Base-by-base conservation (phyloP, 2,888 invertebrate species). In the Unio delphinus region DNA sequence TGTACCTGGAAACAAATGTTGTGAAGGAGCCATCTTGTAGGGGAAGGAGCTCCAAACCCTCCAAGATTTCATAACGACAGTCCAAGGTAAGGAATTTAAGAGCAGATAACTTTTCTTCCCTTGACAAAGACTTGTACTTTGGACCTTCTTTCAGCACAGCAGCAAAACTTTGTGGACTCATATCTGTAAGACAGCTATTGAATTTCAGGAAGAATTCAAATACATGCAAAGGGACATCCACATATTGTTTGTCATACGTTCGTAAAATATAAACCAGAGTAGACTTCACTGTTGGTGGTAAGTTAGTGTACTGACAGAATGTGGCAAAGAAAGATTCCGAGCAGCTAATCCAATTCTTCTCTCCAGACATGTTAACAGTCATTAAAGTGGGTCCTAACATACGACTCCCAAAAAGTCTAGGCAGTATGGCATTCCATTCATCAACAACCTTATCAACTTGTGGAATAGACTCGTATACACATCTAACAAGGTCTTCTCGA, bases 401-500 rank as follows among this genome's bases (percentile, higher is more conserved):
- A 23, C 20, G 55, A 7, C 60, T 28, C 20, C 63, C 30, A 6
- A 73, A 62, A 2, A 70, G 73, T 1, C 64, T 30, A 23, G 83
- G 68, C 20, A 87, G 74, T 61, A 68, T 57, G 23, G n/a, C 15
- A 4, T 26, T 59, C 73, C 73, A 74, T 60, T 63, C 65, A 18
- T 34, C 55, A 23, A 59, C 54, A 17, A 63, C 58, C 8, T 23
- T 59, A 20, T 55, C 26, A 28, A 55, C 57, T 57, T 67, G 59
- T 6, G 73, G 73, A 23, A 74, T 54, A 20, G 60, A 57, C 28
- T 65, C 64, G 55, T 68, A 74, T 11, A 70, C 66, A 54, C 61
- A 30, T 5, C 55, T 20, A 18, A 70, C 57, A 18, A 68, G 17
- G 30, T 30, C 17, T 0, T n/a, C 55, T 11, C 30, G 26, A 45